Evolutionary conservation across 2,113 vertebrate species (phyloP).

Genomic region (Spea multiplicata): DNA sequence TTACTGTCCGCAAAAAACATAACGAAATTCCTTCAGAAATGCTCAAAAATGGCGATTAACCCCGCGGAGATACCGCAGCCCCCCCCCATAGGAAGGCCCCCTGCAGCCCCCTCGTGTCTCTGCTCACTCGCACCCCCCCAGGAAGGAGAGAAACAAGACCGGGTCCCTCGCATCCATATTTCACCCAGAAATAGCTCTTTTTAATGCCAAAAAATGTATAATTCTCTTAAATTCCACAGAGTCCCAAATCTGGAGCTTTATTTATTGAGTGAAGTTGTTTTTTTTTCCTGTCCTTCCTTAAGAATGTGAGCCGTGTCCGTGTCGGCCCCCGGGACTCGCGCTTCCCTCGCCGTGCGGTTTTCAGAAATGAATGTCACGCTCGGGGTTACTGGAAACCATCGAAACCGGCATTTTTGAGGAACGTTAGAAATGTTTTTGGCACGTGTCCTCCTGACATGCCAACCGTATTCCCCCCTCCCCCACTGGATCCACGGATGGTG

Average conservation of each 20-base stretch:
- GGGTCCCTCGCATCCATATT: too few species aligned
- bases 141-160: too few species aligned
- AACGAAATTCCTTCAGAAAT: too few species aligned
- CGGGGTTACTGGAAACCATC: conserved; percentile 23
- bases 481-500: too few species aligned
- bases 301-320: conserved; percentile 13
- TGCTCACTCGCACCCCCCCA: too few species aligned
- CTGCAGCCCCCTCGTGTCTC: too few species aligned
- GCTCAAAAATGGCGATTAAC: too few species aligned
- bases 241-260: neutral
- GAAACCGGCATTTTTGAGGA: conserved; percentile 22
- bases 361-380: conserved; percentile 34
- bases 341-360: conserved; percentile 36
- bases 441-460: neutral
- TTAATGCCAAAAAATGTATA: neutral
- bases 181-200: too few species aligned
- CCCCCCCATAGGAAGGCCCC: neutral
- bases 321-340: conserved; percentile 14
- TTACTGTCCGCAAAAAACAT: too few species aligned
- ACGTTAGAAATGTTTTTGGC: conserved; percentile 27
- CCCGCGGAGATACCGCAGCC: too few species aligned
- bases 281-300: conserved; percentile 2
- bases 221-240: neutral
- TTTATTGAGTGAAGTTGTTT: neutral
- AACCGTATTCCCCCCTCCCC: neutral